Conservation (phyloP, 2,113 vertebrate genomes). For the Rhadina sibilatrix region DNA sequence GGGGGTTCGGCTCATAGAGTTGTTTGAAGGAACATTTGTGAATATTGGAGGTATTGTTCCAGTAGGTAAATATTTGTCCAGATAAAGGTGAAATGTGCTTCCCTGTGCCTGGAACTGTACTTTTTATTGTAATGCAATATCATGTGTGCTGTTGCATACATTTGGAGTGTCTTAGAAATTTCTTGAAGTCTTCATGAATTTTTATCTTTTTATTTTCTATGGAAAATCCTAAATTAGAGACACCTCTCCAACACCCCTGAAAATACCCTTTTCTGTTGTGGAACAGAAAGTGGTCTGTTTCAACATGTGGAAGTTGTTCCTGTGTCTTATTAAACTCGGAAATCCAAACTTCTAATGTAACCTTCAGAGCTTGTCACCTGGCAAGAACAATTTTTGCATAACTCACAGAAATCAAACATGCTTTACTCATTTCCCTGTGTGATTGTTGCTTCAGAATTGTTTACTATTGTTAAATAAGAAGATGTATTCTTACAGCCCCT, state of each 20-base stretch:
- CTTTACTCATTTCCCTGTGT: neutral
- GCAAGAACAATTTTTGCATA: neutral
- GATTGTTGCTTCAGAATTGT: neutral
- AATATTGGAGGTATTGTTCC: neutral
- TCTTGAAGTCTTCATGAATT: neutral
- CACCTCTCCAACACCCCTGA: accelerated
- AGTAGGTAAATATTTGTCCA: neutral
- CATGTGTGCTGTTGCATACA: neutral
- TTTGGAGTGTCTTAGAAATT: neutral
- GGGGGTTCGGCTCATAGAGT: neutral
- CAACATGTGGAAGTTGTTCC: neutral
- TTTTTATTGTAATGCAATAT: neutral
- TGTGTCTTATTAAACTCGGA: neutral
- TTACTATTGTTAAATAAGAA: neutral
- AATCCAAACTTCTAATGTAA: neutral
- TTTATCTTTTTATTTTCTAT: neutral
- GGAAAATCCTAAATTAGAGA: neutral
- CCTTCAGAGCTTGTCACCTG: neutral
- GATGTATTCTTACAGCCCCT: neutral
- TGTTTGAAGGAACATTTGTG: neutral
- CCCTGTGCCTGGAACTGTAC: neutral
- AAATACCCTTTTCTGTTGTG: neutral
- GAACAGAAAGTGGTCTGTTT: neutral
- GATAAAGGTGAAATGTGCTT: neutral
- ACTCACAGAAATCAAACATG: neutral